Percentiles rank a stretch among this genome's conserved stretches.
phyloP scores from a whole-genome alignment of 2,113 vertebrate species.

The Thamnophis sirtalis region DNA sequence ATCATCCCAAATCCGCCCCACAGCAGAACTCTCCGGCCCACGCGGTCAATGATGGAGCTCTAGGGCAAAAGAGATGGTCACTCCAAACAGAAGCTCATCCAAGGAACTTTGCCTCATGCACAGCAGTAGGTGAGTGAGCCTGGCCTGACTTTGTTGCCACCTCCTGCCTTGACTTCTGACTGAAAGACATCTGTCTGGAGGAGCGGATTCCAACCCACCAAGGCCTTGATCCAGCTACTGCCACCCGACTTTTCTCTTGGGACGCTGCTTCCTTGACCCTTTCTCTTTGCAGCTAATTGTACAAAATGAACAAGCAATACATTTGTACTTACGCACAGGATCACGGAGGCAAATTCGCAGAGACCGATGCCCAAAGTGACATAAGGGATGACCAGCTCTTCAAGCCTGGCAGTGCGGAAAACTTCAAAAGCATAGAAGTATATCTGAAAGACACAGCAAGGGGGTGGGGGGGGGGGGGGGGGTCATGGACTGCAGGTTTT shows the following conservation, averaged over 20 bases:
- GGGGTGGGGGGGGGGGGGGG: neutral
- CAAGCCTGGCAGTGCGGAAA: slow-evolving; percentile 73
- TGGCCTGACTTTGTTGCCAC: neutral
- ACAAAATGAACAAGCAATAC: neutral
- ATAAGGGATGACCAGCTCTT: slow-evolving; percentile 66
- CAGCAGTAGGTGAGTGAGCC: neutral
- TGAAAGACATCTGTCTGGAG: neutral
- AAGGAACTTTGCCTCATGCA: neutral
- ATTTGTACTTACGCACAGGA: slow-evolving; percentile 72
- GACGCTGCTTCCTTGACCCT: neutral
- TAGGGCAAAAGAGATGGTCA: slow-evolving; percentile 7
- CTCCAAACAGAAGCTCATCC: neutral
- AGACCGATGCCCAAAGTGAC: slow-evolving; percentile 70
- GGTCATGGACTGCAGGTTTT: neutral
- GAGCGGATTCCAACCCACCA: neutral
- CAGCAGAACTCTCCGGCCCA: slow-evolving; percentile 71
- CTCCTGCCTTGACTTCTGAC: neutral
- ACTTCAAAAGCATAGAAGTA: slow-evolving; percentile 83
- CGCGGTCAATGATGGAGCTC: slow-evolving; percentile 70
- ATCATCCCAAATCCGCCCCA: slow-evolving; percentile 76
- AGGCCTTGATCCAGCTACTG: neutral
- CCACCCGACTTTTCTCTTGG: neutral
- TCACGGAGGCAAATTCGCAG: slow-evolving; percentile 68
- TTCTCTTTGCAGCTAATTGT: neutral
- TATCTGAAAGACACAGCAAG: slow-evolving; percentile 66